Percentiles rank a stretch among this genome's conserved stretches.
Conservation (phyloP, 2,888 invertebrate species). For the Drosophila macrothrix region DNA sequence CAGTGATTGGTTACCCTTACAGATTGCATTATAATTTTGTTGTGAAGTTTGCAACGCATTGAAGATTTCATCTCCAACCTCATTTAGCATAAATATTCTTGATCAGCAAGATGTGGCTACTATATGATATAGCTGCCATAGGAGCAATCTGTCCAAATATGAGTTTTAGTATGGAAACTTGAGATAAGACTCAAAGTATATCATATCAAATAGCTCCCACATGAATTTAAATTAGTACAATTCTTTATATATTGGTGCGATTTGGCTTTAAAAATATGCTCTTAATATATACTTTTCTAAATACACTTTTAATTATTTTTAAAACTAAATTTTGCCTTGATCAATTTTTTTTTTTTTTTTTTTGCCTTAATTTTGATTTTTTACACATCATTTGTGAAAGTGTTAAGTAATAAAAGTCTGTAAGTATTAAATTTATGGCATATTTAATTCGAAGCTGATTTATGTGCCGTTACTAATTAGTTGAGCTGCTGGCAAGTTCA, state of each 20-base stretch:
- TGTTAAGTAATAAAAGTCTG: neutral
- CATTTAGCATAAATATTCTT: neutral
- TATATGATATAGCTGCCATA: neutral
- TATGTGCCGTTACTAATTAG: constrained; percentile 9
- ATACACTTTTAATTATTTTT: too few relatives aligned
- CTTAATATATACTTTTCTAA: too few relatives aligned
- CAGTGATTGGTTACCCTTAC: constrained; percentile 8
- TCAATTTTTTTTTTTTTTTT: neutral
- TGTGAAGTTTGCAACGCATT: neutral
- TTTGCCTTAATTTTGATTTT: neutral
- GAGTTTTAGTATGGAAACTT: neutral
- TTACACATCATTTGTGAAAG: neutral
- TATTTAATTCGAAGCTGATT: neutral
- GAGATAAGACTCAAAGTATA: too few relatives aligned
- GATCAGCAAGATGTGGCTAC: neutral
- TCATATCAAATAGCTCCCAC: too few relatives aligned
- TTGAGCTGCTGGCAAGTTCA: constrained; percentile 3
- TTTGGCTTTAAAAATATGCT: too few relatives aligned
- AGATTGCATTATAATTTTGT: neutral
- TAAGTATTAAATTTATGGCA: neutral
- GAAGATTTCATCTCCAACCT: neutral
- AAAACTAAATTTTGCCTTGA: too few relatives aligned
- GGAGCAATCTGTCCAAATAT: neutral
- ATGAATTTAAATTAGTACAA: too few relatives aligned
- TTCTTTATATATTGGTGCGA: too few relatives aligned